Conservation (phyloP, 2,888 invertebrate genomes). For the Ormyrus nitidulus region DNA sequence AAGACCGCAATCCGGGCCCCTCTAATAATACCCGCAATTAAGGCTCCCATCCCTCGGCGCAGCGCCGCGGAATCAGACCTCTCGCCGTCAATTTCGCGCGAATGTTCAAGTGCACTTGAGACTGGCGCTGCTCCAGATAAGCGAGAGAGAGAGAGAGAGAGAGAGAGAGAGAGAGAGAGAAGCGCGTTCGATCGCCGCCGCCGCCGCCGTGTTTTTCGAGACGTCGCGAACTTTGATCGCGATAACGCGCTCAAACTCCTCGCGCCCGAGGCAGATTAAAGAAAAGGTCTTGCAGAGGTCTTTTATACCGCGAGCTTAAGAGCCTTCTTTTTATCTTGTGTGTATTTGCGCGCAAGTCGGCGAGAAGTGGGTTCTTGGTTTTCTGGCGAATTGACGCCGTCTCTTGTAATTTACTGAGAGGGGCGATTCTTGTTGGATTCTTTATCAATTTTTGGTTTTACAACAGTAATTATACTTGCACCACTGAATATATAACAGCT, state of each 20-base stretch:
- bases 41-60: constrained; percentile 33
- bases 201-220: constrained; percentile 2
- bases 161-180: no score
- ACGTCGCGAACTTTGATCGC: constrained; percentile 23
- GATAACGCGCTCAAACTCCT: not conserved
- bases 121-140: constrained; percentile 54
- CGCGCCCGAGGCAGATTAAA: constrained; percentile 1
- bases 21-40: constrained; percentile 58
- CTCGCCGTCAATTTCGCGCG: constrained; percentile 22
- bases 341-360: no score
- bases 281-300: constrained; percentile 13
- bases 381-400: no score
- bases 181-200: not conserved
- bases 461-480: no score
- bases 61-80: not conserved
- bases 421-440: no score
- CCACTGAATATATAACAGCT: no score
- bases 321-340: no score
- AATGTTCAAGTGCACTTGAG: constrained; percentile 45
- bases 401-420: no score
- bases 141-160: not conserved
- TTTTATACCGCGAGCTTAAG: not conserved
- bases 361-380: no score
- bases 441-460: no score
- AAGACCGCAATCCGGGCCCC: no score